Base-by-base conservation (phyloP, 2,888 invertebrate species). In the Dolomedes plantarius region DNA sequence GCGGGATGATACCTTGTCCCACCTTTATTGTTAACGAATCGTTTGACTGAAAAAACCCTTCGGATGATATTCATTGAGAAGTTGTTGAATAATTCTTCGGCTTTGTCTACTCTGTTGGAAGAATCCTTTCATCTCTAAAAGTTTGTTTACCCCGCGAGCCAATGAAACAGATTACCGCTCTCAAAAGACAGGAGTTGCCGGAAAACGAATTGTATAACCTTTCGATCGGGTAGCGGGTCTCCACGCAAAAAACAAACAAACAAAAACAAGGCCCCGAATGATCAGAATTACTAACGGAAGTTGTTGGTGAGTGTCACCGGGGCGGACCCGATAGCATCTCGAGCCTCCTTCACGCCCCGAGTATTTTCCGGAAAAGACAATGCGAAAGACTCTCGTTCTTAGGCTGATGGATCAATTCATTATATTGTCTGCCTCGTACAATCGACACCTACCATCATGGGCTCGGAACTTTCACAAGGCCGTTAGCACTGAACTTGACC, bases 291-390 rank as follows among this genome's bases (percentile, higher is more conserved):
- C 46, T 46, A 46, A 46, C 46, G 46, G 46, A 46, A 46, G 46
- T 46, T 16, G 46, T 16, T 16, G 46, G 46, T 46, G 46, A 46
- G 46, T 16, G 46, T 46, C 46, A 46, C 16, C 2, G 16, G 46
- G 46, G 46, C 2, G 13, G 46, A 2, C 46, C 36, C 29, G 75
- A 72, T 64, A 28, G 1, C 29, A 79, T 78, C 78, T 50, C 28
- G 50, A 23, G 31, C 28, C 46, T 72, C 50, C 41, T 76, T 76
- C 76, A 67, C 76, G 76, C 76, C 67, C 76, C 28, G 76, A 77
- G 50, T 77, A 69, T 46, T 46, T 16, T 16, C 13, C 27, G 29
- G 50, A 27, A 41, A 69, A 69, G 69, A 78, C 78, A 78, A 78
- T 78, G 78, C 67, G 6, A 36, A 36, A 46, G 46, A 16, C 46